A percentile compares a stretch with the other conserved stretches of the same genome.
phyloP scores from a whole-genome alignment of 2,113 vertebrate genomes.

The Colistium nudipinnis region DNA sequence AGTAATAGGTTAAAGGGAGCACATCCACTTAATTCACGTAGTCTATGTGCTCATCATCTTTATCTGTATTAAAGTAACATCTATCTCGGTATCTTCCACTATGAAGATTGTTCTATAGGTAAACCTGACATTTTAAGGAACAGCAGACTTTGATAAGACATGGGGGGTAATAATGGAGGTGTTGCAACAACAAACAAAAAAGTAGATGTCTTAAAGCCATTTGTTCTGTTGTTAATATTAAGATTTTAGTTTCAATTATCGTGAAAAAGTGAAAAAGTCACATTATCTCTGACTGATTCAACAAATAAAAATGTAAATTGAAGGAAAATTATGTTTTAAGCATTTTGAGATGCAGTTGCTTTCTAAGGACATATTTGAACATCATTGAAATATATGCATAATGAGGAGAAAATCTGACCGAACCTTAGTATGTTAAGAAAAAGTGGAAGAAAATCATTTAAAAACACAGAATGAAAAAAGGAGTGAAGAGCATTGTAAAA shows the following conservation, averaged over 20 bases:
- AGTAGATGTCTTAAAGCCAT: background rate
- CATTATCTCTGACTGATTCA: background rate
- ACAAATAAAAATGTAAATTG: too few relatives aligned
- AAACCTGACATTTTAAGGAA: conserved; percentile 22
- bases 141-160: conserved; percentile 10
- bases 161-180: background rate
- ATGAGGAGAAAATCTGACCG: conserved; percentile 1
- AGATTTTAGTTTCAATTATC: background rate
- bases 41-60: background rate
- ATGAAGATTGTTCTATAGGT: background rate
- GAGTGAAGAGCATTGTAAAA: background rate
- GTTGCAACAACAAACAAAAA: conserved; percentile 1
- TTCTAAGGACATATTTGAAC: conserved; percentile 2
- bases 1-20: conserved; percentile 10
- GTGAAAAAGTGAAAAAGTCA: background rate
- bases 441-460: conserved; percentile 1
- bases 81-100: background rate
- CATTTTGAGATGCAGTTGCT: background rate
- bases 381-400: background rate
- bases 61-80: background rate
- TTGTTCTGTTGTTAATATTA: background rate
- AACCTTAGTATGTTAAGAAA: background rate
- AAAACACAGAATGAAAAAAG: background rate
- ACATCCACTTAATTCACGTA: background rate
- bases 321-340: background rate